Conservation (phyloP, 2,888 invertebrate genomes). For the Agrochola macilenta region DNA sequence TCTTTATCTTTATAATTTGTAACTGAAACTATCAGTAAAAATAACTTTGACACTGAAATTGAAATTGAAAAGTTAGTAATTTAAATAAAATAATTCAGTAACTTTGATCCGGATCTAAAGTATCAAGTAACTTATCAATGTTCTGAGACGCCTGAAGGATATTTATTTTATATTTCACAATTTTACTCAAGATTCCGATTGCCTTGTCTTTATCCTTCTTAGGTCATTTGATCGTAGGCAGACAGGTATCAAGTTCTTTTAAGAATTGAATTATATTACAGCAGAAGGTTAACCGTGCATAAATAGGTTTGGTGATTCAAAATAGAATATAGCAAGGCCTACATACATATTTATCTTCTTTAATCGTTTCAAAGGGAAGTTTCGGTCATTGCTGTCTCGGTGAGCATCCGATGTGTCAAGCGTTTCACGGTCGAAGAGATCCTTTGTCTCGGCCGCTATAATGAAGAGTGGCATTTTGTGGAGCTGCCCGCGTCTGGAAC, state of each 20-base stretch:
- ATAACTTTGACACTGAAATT: not conserved
- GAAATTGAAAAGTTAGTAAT: not conserved
- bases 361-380: constrained; percentile 11
- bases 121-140: not conserved
- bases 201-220: not conserved
- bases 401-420: constrained; percentile 28
- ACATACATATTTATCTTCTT: not conserved
- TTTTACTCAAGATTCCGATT: not conserved
- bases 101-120: constrained; percentile 7
- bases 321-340: not conserved
- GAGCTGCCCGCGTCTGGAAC: constrained; percentile 22
- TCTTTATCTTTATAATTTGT: too few species aligned
- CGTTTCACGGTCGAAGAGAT: constrained; percentile 53
- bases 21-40: not conserved
- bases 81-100: not conserved
- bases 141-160: not conserved
- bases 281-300: not conserved
- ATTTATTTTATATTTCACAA: not conserved
- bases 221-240: not conserved
- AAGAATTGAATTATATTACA: not conserved
- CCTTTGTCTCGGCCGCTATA: constrained; percentile 60
- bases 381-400: constrained; percentile 24
- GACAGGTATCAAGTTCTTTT: not conserved
- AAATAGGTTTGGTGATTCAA: not conserved
- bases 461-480: constrained; percentile 61